Conservation (phyloP, 2,113 vertebrate species). For the Austrofundulus limnaeus region DNA sequence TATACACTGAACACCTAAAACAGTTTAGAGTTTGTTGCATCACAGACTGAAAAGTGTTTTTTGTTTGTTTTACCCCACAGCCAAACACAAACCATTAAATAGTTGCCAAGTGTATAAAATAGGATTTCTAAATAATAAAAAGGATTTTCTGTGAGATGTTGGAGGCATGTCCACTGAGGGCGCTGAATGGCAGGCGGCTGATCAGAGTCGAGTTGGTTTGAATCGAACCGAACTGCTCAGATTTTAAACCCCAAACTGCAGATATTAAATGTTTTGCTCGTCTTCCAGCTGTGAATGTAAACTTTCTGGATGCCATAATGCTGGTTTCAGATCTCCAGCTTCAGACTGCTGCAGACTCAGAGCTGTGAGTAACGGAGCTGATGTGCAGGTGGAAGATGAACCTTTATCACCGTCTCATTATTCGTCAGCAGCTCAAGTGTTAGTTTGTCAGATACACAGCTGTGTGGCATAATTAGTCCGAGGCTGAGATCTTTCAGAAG, state of each 20-base stretch:
- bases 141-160: neutral
- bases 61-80: neutral
- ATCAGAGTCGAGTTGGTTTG: neutral
- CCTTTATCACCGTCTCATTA: neutral
- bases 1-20: conserved; percentile 18
- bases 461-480: no score
- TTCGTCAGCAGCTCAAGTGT: no score
- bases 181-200: neutral
- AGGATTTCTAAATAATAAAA: neutral
- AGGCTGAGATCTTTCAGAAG: no score
- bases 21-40: neutral
- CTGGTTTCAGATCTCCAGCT: neutral
- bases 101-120: neutral
- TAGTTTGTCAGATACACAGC: no score
- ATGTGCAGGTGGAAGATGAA: neutral
- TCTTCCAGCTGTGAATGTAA: neutral
- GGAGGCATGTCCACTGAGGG: neutral
- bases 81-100: neutral
- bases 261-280: neutral
- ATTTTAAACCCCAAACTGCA: neutral
- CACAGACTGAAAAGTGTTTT: neutral
- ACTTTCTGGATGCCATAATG: neutral
- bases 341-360: no score
- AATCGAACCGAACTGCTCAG: neutral
- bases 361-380: neutral